These are phyloP conservation scores for Synanthedon formicaeformis DNA, from an alignment of 2,888 invertebrate species.

Conservation along the genomic window DNA sequence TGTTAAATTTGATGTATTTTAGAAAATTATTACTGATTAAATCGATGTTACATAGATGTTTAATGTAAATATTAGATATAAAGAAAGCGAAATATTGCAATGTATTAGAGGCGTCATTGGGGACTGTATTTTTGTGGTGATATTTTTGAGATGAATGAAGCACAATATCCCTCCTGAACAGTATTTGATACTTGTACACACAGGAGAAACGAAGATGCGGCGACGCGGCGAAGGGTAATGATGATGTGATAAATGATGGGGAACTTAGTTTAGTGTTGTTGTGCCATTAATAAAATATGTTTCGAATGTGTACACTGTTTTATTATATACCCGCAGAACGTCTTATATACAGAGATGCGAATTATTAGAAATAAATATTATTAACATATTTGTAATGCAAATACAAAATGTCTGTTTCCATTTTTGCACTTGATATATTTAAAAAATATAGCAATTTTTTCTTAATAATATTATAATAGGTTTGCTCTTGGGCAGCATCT, in stretches of 20 bases:
- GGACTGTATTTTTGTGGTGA: slow-evolving; percentile 69
- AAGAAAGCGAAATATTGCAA: slow-evolving; percentile 42
- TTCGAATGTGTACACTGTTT: slow-evolving; percentile 29
- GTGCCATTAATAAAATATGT: slow-evolving; percentile 70
- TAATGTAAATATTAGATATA: slow-evolving; percentile 62
- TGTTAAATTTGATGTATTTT: slow-evolving; percentile 69
- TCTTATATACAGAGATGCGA: too few relatives aligned
- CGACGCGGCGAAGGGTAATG: slow-evolving; percentile 24
- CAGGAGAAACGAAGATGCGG: neutral
- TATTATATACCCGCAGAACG: too few relatives aligned
- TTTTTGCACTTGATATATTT: too few relatives aligned
- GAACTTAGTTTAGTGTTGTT: slow-evolving; percentile 64
- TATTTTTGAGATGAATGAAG: slow-evolving; percentile 48
- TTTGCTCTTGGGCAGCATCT: too few relatives aligned
- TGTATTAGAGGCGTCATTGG: slow-evolving; percentile 60
- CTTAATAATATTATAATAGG: too few relatives aligned
- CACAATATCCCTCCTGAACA: slow-evolving; percentile 61
- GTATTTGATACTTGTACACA: slow-evolving; percentile 1
- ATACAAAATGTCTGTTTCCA: too few relatives aligned
- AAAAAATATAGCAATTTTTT: too few relatives aligned
- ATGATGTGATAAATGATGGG: slow-evolving; percentile 57
- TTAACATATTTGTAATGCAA: too few relatives aligned
- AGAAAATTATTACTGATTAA: slow-evolving; percentile 68
- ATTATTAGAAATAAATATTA: too few relatives aligned
- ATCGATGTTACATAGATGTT: slow-evolving; percentile 71